A percentile compares a stretch with the other conserved stretches of the same genome.
phyloP scores from a whole-genome alignment of 1,140 invertebrate genomes.

The Bombus difficillimus region DNA sequence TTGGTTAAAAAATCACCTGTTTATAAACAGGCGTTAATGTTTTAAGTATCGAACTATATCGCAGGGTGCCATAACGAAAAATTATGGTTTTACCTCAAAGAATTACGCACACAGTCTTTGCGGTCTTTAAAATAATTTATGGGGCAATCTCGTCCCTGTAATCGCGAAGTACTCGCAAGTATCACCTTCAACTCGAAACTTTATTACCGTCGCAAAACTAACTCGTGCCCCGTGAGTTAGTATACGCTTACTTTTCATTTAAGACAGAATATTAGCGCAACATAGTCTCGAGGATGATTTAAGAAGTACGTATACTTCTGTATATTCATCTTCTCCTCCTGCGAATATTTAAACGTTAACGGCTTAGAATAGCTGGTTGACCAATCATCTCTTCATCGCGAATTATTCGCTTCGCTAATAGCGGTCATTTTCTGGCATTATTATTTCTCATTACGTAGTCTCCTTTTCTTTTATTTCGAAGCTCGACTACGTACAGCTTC shows the following conservation, averaged over 20 bases:
- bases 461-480: background rate
- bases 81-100: constrained; percentile 22
- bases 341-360: background rate
- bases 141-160: constrained; percentile 31
- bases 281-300: constrained; percentile 32
- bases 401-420: constrained; percentile 11
- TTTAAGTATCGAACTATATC: background rate
- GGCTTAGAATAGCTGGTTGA: background rate
- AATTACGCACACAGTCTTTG: background rate
- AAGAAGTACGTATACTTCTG: background rate
- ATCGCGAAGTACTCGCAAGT: constrained; percentile 35
- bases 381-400: constrained; percentile 11
- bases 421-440: background rate
- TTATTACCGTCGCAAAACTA: constrained; percentile 47
- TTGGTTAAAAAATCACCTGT: too few relatives aligned
- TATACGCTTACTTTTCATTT: constrained; percentile 29
- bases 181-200: constrained; percentile 37
- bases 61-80: constrained; percentile 1
- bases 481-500: background rate
- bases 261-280: constrained; percentile 27
- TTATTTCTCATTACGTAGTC: background rate
- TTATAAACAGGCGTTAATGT: background rate
- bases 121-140: constrained; percentile 50
- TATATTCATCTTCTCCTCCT: background rate
- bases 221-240: constrained; percentile 24